Conservation (phyloP, 2,797 vertebrate genomes). For the Sebastes diploproa region DNA sequence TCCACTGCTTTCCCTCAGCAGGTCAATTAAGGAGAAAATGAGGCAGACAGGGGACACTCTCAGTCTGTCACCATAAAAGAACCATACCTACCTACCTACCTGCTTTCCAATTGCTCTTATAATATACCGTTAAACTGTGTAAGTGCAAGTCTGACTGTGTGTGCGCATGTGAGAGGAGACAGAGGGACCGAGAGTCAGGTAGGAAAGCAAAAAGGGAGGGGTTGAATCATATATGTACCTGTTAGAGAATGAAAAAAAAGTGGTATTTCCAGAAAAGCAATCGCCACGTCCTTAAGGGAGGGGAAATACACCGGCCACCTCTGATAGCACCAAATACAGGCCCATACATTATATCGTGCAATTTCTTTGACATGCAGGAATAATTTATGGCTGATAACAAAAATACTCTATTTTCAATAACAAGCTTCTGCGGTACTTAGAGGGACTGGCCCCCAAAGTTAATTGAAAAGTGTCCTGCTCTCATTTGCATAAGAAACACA, state of each 20-base stretch:
- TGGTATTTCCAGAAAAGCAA: slow-evolving; percentile 58
- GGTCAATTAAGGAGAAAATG: slow-evolving; percentile 79
- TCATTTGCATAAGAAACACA: slow-evolving; percentile 85
- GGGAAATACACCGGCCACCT: slow-evolving; percentile 35
- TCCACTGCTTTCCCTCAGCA: slow-evolving; percentile 58
- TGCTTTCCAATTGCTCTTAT: slow-evolving; percentile 64
- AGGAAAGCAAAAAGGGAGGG: slow-evolving; percentile 17
- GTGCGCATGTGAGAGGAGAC: slow-evolving; percentile 15
- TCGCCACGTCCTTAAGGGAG: slow-evolving; percentile 55
- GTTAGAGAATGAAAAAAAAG: slow-evolving; percentile 18
- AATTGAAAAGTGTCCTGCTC: slow-evolving; percentile 83
- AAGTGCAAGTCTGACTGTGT: slow-evolving; percentile 24
- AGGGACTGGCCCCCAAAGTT: slow-evolving; percentile 79
- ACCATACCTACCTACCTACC: slow-evolving; percentile 57
- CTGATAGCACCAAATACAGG: slow-evolving; percentile 43
- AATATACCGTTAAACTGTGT: slow-evolving; percentile 64
- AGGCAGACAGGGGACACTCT: slow-evolving; percentile 68
- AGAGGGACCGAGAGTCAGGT: neutral
- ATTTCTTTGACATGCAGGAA: slow-evolving; percentile 70
- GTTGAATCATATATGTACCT: slow-evolving; percentile 15
- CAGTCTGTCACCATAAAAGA: slow-evolving; percentile 71
- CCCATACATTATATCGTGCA: slow-evolving; percentile 62
- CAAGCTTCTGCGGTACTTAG: slow-evolving; percentile 68
- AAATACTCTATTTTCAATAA: slow-evolving; percentile 77
- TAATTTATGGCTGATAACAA: slow-evolving; percentile 76